Conservation (phyloP, 2,797 vertebrate species). For the Gadopsis marmoratus region DNA sequence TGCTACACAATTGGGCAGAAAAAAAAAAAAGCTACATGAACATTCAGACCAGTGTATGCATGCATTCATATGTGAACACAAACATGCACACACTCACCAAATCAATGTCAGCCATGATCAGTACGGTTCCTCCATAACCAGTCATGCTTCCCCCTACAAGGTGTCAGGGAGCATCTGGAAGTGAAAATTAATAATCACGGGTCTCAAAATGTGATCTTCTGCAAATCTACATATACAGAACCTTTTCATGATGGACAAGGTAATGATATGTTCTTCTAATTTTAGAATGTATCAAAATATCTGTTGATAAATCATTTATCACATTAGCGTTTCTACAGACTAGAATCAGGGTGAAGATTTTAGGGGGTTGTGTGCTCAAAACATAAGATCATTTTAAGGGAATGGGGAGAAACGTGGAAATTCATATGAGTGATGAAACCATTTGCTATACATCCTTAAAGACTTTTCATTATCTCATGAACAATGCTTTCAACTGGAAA, state of each 20-base stretch:
- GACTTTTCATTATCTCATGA: constrained; percentile 27
- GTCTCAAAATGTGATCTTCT: constrained; percentile 73
- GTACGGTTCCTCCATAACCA: constrained; percentile 27
- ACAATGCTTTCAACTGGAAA: constrained; percentile 28
- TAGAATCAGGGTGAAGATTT: neutral
- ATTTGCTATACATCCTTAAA: neutral
- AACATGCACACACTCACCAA: neutral
- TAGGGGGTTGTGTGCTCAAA: neutral
- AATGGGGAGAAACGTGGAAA: neutral
- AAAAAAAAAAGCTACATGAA: neutral
- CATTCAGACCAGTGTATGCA: neutral
- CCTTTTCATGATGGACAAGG: constrained; percentile 56
- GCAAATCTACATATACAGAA: constrained; percentile 57
- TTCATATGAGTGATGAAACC: neutral
- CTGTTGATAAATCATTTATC: constrained; percentile 39
- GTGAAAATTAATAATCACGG: constrained; percentile 78
- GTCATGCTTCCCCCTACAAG: constrained; percentile 25
- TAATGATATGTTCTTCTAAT: constrained; percentile 52
- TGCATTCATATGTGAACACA: neutral
- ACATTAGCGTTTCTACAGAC: constrained; percentile 8
- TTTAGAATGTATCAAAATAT: constrained; percentile 52
- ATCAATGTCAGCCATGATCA: constrained; percentile 6
- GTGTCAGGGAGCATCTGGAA: constrained; percentile 60
- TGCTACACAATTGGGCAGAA: neutral
- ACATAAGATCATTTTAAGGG: neutral